A percentile compares a stretch with the other conserved stretches of the same genome.
Evolutionary conservation across 1,140 invertebrate species (phyloP).

Genomic region (Drosophila pallidifrons): DNA sequence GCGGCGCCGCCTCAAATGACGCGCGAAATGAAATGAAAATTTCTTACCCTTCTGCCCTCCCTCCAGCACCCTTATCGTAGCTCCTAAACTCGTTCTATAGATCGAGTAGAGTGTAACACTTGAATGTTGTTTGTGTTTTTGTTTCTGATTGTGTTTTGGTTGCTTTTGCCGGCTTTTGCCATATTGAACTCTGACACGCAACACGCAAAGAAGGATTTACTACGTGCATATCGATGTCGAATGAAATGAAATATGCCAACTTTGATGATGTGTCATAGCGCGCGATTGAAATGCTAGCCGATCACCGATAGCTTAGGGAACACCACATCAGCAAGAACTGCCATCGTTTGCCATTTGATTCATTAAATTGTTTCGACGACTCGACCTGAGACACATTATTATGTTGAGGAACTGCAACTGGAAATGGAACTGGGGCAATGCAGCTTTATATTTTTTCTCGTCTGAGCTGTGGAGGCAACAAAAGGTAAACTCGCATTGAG

Average conservation of each 20-base stretch:
- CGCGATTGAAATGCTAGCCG: conserved; percentile 71
- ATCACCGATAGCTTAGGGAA: conserved; percentile 7
- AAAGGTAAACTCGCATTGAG: conserved; percentile 27
- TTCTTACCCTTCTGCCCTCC: conserved; percentile 25
- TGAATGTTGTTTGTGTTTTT: conserved; percentile 80
- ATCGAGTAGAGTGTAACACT: conserved; percentile 75
- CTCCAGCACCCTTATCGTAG: too few relatives aligned
- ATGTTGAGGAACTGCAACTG: neutral
- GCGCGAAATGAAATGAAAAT: conserved; percentile 81
- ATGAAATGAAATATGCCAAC: conserved; percentile 78
- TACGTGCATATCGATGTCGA: conserved; percentile 46
- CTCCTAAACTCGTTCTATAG: conserved; percentile 4
- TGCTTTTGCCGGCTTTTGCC: conserved; percentile 32
- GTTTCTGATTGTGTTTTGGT: conserved; percentile 58
- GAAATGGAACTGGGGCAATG: conserved; percentile 38
- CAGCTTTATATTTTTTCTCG: neutral
- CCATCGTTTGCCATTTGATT: conserved; percentile 53
- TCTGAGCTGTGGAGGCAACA: conserved; percentile 6
- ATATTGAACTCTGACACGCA: conserved; percentile 78
- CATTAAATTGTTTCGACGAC: conserved; percentile 74
- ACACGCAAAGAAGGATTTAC: conserved; percentile 56
- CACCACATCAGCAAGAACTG: neutral
- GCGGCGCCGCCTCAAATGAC: conserved; percentile 79
- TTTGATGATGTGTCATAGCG: conserved; percentile 80
- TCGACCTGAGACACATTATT: conserved; percentile 9